Evolutionary conservation across 2,797 vertebrate species (phyloP).

Genomic region (Ceryle rudis): DNA sequence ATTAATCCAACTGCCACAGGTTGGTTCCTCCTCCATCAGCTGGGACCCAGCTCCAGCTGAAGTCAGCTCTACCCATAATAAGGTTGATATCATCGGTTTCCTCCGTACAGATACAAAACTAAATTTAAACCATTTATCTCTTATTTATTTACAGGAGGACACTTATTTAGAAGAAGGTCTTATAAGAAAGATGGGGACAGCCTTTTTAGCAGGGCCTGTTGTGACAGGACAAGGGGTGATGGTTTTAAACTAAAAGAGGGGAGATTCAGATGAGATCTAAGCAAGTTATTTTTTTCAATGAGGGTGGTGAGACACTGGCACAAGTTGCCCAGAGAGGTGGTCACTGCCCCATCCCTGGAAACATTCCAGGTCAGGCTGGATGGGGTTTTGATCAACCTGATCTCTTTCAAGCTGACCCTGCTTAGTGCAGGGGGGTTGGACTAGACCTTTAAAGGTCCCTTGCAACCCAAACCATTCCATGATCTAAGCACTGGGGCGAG

Average conservation of each 20-base stretch:
- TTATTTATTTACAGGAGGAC: background rate
- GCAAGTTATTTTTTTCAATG: background rate
- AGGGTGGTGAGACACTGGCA: fast-evolving
- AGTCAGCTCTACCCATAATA: background rate
- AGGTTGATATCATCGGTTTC: background rate
- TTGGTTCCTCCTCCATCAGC: background rate
- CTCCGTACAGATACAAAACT: background rate
- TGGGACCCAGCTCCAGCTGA: background rate
- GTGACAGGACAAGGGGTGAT: background rate
- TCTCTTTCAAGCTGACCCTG: background rate
- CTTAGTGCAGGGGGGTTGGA: fast-evolving
- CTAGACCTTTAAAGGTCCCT: background rate
- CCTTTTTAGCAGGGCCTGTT: background rate
- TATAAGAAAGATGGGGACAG: background rate
- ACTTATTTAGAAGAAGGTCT: background rate
- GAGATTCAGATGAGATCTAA: background rate
- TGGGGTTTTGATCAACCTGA: fast-evolving
- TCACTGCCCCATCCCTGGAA: background rate
- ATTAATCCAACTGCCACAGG: background rate
- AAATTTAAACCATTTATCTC: background rate
- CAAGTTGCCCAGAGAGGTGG: background rate
- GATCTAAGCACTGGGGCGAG: background rate
- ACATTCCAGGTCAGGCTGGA: fast-evolving
- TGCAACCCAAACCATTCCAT: background rate
- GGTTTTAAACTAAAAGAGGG: background rate